A percentile compares a stretch with the other conserved stretches of the same genome.
Conservation (phyloP, 2,888 invertebrate genomes). For the Phyllotreta cruciferae region DNA sequence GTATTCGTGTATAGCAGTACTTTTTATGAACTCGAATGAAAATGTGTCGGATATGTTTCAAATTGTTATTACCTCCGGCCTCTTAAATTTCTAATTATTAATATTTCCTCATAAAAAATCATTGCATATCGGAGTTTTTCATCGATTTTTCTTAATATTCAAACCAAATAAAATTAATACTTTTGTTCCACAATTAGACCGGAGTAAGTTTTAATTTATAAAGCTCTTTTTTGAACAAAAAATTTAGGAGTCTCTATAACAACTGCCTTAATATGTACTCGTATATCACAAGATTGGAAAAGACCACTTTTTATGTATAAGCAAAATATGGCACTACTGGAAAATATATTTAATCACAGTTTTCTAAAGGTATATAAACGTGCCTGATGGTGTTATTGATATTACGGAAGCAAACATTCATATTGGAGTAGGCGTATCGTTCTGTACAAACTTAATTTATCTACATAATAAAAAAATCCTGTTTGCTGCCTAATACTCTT, state of each 20-base stretch:
- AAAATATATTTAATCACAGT: slow-evolving; percentile 33
- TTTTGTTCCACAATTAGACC: not conserved
- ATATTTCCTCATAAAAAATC: too few species aligned
- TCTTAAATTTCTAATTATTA: slow-evolving; percentile 6
- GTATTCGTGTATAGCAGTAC: slow-evolving; percentile 16
- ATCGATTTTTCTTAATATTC: too few species aligned
- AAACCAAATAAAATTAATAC: not conserved
- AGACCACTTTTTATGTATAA: slow-evolving; percentile 28
- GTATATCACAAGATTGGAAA: slow-evolving; percentile 36
- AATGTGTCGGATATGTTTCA: too few species aligned
- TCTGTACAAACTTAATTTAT: slow-evolving; percentile 1
- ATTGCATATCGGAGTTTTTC: too few species aligned
- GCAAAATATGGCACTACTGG: slow-evolving; percentile 35
- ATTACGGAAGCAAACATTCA: not conserved
- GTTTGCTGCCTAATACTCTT: not conserved
- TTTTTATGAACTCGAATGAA: not conserved
- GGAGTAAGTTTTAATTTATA: slow-evolving; percentile 2
- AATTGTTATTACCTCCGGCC: not conserved
- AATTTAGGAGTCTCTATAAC: slow-evolving; percentile 14
- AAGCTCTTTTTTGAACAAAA: slow-evolving; percentile 2
- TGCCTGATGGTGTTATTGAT: not conserved
- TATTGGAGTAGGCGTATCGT: not conserved
- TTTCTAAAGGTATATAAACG: slow-evolving; percentile 20
- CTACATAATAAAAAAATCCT: not conserved
- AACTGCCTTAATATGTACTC: slow-evolving; percentile 16